phyloP scores from a whole-genome alignment of 2,113 vertebrate genomes.

The Acrocephalus arundinaceus region DNA sequence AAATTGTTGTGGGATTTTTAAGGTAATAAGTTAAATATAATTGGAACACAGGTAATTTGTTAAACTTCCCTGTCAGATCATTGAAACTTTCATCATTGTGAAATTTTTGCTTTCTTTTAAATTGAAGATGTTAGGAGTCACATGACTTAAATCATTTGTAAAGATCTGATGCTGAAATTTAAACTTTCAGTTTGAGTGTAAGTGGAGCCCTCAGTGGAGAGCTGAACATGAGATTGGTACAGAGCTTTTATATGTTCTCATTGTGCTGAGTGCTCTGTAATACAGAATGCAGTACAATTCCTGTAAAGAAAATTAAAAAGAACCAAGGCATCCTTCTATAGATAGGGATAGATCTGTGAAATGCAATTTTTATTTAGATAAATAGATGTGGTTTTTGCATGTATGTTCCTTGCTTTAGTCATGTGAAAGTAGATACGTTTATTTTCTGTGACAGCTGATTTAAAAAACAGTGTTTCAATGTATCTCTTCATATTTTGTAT shows the following conservation, averaged over 20 bases:
- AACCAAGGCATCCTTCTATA: background rate
- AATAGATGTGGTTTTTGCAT: background rate
- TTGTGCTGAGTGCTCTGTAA: background rate
- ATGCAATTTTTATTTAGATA: background rate
- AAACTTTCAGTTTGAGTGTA: background rate
- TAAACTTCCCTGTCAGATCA: background rate
- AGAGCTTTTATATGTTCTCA: background rate
- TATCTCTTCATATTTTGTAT: constrained; percentile 20
- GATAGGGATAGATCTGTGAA: background rate
- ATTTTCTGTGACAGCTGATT: background rate
- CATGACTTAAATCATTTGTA: background rate
- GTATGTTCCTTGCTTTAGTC: background rate
- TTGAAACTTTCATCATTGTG: background rate
- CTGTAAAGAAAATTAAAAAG: background rate
- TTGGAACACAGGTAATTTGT: background rate
- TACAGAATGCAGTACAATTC: background rate
- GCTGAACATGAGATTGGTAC: background rate
- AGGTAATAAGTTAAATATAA: background rate
- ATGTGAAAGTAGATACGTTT: background rate
- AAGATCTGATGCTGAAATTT: background rate
- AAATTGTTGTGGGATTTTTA: background rate
- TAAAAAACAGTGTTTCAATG: background rate
- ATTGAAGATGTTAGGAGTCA: background rate
- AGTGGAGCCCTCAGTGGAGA: background rate
- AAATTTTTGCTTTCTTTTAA: background rate